Conservation (phyloP, 1,140 invertebrate species). For the Globodera rostochiensis region DNA sequence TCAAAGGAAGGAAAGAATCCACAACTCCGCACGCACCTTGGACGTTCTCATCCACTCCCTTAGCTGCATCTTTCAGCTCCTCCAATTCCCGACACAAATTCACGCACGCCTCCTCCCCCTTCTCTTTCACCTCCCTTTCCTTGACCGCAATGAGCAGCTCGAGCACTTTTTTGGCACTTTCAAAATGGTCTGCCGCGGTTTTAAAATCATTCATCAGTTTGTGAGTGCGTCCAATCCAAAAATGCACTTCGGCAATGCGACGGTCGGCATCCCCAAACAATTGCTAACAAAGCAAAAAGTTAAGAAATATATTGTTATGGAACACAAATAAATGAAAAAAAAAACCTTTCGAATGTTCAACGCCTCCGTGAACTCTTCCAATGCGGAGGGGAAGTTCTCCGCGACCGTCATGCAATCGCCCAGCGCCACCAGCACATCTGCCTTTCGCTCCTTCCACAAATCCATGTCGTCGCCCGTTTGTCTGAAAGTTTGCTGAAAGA, state of each 20-base stretch:
- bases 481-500: neutral
- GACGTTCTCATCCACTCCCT: conserved; percentile 16
- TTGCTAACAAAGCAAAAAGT: neutral
- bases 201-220: conserved; percentile 27
- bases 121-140: conserved; percentile 14
- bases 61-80: conserved; percentile 17
- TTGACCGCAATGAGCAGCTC: conserved; percentile 28
- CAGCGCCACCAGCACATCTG: conserved; percentile 31
- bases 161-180: conserved; percentile 20
- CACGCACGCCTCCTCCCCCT: neutral
- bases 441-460: conserved; percentile 32
- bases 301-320: neutral
- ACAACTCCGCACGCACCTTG: conserved; percentile 14
- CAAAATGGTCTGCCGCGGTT: conserved; percentile 29
- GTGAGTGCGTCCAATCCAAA: conserved; percentile 25
- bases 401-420: conserved; percentile 34
- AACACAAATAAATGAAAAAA: conserved; percentile 2
- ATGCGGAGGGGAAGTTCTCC: conserved; percentile 27
- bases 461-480: neutral
- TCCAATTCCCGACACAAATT: conserved; percentile 4
- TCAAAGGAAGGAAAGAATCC: too few relatives aligned
- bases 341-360: conserved; percentile 27
- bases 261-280: conserved; percentile 29
- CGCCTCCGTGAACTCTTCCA: conserved; percentile 30
- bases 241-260: conserved; percentile 30